These are phyloP conservation scores for Lemur catta DNA, from an alignment of 2,797 vertebrate genomes.

Conservation along the genomic window DNA sequence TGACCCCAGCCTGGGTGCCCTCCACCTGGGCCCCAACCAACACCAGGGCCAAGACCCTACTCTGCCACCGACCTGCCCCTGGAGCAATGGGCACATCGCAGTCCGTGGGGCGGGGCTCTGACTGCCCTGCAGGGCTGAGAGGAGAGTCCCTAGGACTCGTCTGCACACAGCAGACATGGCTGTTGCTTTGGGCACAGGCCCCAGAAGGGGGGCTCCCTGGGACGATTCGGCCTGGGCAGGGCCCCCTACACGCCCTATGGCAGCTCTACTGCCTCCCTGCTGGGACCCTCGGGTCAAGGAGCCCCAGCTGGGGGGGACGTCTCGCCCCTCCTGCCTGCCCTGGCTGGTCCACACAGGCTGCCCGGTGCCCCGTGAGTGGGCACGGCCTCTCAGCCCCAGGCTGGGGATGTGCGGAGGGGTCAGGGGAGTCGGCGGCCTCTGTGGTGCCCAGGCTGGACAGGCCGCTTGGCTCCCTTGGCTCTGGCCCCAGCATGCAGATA, in stretches of 20 bases:
- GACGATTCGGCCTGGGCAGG: rapidly evolving
- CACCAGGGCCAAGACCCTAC: not conserved
- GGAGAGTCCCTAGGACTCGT: rapidly evolving
- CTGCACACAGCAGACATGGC: rapidly evolving
- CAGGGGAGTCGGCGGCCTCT: not conserved
- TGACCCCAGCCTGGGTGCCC: not conserved
- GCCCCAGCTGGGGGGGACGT: too few species aligned
- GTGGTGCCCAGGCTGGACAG: not conserved
- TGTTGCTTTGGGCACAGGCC: rapidly evolving
- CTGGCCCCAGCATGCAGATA: rapidly evolving
- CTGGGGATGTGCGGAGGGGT: not conserved
- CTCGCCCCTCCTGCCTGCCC: not conserved
- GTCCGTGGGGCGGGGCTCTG: not conserved
- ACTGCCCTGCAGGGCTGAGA: not conserved
- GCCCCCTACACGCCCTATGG: not conserved
- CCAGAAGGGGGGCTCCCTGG: not conserved
- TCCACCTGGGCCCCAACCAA: not conserved
- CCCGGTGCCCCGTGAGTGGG: not conserved
- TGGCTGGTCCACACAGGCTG: not conserved
- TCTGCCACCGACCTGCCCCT: not conserved
- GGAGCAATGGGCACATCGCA: rapidly evolving
- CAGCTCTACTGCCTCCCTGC: not conserved
- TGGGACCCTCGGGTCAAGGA: not conserved
- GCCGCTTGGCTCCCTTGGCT: rapidly evolving
- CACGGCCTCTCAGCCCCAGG: not conserved